A percentile compares a stretch with the other conserved stretches of the same genome.
Evolutionary conservation across 1,140 invertebrate species (phyloP).

Genomic region (Saccostrea glomerata): DNA sequence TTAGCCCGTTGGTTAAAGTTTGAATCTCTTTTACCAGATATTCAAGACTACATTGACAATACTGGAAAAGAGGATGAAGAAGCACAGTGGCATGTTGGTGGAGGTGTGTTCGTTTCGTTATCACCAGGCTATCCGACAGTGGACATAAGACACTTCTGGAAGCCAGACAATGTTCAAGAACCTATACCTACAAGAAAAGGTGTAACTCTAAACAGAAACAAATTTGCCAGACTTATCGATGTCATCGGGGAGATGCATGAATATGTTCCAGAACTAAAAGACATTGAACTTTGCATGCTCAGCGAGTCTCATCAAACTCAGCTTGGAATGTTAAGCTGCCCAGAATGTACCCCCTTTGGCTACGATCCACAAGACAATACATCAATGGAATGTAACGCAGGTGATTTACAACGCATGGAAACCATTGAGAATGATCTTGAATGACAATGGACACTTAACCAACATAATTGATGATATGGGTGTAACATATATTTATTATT

Average conservation of each 20-base stretch:
- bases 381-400: conserved; percentile 29
- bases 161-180: conserved; percentile 1
- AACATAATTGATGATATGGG: too few species aligned
- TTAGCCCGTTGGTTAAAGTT: too few species aligned
- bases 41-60: too few species aligned
- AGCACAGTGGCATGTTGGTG: conserved; percentile 31
- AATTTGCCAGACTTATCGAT: not conserved
- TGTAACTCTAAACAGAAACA: conserved; percentile 30
- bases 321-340: conserved; percentile 37
- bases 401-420: not conserved
- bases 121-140: not conserved
- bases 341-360: conserved; percentile 12
- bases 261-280: conserved; percentile 36
- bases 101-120: conserved; percentile 17
- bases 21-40: too few species aligned
- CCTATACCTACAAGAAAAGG: conserved; percentile 28
- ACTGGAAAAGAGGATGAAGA: not conserved
- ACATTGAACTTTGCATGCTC: conserved; percentile 26
- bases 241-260: not conserved
- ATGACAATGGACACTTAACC: not conserved
- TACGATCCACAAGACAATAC: not conserved
- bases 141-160: conserved; percentile 45
- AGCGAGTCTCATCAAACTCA: conserved; percentile 37
- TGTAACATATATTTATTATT: too few species aligned
- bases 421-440: conserved; percentile 20